Base-by-base conservation (phyloP, 2,113 vertebrate species). In the Acrocephalus arundinaceus region DNA sequence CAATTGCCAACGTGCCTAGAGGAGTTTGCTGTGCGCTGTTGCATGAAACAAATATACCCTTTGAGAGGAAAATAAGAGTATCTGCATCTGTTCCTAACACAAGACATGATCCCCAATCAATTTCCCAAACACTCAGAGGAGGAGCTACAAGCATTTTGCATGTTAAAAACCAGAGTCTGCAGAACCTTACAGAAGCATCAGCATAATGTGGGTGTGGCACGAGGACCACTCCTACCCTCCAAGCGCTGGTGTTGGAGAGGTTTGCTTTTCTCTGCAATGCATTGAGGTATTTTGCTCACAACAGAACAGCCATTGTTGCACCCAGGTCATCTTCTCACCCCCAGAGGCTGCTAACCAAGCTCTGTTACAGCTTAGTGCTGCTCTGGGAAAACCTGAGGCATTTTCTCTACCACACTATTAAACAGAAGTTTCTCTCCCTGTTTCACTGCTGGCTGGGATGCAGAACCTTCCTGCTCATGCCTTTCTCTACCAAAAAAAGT, bases 1-100 rank as follows among this genome's bases (percentile, higher is more conserved):
- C 1, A 2, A 27, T 3, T 45, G 62, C 17, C 11, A 45, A 13
- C 0, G 5, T 8, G 20, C 0, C 1, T 13, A 27, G 25, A 11
- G 9, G 2, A 13, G 7, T 11, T 43, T 31, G 37, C n/a, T 52
- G 39, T 4, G 16, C 31, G 3, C 23, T 46, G 11, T 5, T 43
- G 11, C 43, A 7, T 8, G 28, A 33, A 73, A 59, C 12, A 54
- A 28, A 22, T 18, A 30, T 0, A 35, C 3, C 6, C 33, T 39
- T 20, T 13, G 23, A 70, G 41, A 68, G 18, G 17, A 66, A 72
- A 71, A 24, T 8, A 46, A 49, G 13, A n/a, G 15, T 33, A 8
- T 52, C 27, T 52, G 7, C 39, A 48, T n/a, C 79, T 68, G 30
- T 39, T 78, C 39, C 30, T 11, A 33, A 9, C 33, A 39, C 13